These are phyloP conservation scores for Pemphredon lugubris DNA, from an alignment of 2,888 invertebrate species.

Conservation along the genomic window DNA sequence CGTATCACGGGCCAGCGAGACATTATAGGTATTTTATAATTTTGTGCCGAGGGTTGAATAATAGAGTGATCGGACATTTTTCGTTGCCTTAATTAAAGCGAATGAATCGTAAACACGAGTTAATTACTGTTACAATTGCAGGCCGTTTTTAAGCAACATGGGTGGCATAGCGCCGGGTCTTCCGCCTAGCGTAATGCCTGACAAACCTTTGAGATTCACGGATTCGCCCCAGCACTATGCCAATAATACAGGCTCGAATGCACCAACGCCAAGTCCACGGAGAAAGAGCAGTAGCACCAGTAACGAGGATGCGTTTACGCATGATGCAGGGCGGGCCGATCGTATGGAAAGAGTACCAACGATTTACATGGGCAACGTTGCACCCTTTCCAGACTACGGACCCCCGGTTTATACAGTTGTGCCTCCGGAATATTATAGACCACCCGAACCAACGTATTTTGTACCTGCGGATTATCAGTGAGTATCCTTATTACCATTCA, in stretches of 20 bases:
- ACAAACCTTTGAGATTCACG: constrained; percentile 87
- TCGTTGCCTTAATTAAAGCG: not conserved
- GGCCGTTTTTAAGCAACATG: constrained; percentile 78
- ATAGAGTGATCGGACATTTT: not conserved
- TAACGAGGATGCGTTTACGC: constrained; percentile 85
- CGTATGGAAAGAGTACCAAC: constrained; percentile 76
- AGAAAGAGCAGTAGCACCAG: constrained; percentile 87
- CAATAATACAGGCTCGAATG: constrained; percentile 82
- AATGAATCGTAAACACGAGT: not conserved
- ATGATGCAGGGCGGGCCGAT: constrained; percentile 69
- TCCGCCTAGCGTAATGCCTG: constrained; percentile 71
- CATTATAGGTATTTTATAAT: constrained; percentile 85
- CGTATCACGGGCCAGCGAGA: constrained; percentile 93
- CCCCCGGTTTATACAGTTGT: constrained; percentile 75
- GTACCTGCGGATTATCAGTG: constrained; percentile 76
- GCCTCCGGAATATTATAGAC: constrained; percentile 73
- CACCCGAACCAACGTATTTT: constrained; percentile 74
- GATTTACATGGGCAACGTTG: constrained; percentile 74
- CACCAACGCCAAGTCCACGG: constrained; percentile 87
- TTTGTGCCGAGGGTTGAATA: too few relatives aligned
- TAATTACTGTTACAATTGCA: constrained; percentile 41
- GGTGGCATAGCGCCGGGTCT: constrained; percentile 76
- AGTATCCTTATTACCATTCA: constrained; percentile 43
- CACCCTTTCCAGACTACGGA: constrained; percentile 75
- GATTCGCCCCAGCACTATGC: constrained; percentile 89